Evolutionary conservation across 2,113 vertebrate species (phyloP).

Genomic region (Ariopsis seemanni): DNA sequence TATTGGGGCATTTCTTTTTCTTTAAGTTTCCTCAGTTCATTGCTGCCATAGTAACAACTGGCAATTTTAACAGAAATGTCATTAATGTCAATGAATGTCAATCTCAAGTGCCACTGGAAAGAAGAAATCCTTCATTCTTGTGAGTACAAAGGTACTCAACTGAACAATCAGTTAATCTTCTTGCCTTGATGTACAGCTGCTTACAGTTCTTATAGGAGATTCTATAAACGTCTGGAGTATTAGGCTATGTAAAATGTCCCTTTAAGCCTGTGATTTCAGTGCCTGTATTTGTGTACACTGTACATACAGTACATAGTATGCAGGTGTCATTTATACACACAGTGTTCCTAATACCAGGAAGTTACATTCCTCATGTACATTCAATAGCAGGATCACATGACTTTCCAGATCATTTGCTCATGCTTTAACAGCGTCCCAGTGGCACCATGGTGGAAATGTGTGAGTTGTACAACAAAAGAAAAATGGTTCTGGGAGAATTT

Average conservation of each 20-base stretch:
- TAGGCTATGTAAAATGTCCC: not conserved
- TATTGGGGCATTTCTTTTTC: not conserved
- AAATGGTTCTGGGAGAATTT: not conserved
- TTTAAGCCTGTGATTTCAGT: not conserved
- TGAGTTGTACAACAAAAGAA: not conserved
- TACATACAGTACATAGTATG: not conserved
- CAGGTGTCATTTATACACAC: not conserved
- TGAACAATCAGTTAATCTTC: not conserved
- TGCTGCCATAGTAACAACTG: conserved; percentile 4
- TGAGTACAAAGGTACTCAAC: not conserved
- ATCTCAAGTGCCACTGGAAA: not conserved
- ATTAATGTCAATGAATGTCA: not conserved
- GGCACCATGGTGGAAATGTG: not conserved
- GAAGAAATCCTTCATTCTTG: not conserved
- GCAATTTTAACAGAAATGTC: not conserved
- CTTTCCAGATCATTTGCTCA: not conserved
- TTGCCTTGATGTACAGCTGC: not conserved
- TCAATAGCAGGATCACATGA: not conserved
- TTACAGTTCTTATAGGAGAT: not conserved
- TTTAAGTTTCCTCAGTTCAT: not conserved
- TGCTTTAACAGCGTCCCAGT: not conserved
- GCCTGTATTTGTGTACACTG: not conserved
- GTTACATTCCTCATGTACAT: not conserved
- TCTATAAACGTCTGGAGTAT: not conserved
- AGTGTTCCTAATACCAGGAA: not conserved